phyloP scores from a whole-genome alignment of 2,113 vertebrate genomes.

The Protobothrops flavoviridis region DNA sequence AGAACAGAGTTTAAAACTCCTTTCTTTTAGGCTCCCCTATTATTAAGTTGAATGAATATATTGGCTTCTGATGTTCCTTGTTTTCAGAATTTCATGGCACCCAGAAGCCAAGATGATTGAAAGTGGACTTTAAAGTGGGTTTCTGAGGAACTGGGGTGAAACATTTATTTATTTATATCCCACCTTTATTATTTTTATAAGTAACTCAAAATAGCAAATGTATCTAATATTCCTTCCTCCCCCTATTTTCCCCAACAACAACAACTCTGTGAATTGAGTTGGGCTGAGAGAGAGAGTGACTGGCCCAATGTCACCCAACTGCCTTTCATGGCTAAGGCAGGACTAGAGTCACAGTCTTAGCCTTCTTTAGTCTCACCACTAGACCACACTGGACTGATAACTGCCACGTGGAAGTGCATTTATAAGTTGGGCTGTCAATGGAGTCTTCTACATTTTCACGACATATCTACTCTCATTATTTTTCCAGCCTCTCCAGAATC shows the following conservation, averaged over 20 bases:
- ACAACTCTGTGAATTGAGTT: too few species aligned
- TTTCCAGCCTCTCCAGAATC: background rate
- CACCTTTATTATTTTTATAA: too few species aligned
- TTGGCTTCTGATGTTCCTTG: background rate
- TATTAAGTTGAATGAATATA: background rate
- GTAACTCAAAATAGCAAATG: too few species aligned
- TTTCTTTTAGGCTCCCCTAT: background rate
- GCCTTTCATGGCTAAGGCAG: too few species aligned
- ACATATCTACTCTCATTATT: background rate
- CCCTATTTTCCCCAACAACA: too few species aligned
- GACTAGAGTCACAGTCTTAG: too few species aligned
- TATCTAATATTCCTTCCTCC: too few species aligned
- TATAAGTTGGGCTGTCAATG: background rate
- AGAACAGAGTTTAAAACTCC: background rate
- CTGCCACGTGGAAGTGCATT: background rate
- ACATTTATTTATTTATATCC: too few species aligned
- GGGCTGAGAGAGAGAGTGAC: too few species aligned
- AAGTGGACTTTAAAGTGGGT: background rate
- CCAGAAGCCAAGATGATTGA: background rate
- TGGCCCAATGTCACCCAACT: too few species aligned
- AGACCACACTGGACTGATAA: background rate
- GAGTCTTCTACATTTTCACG: background rate
- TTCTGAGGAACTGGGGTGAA: background rate
- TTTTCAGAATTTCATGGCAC: background rate
- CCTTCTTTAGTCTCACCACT: too few species aligned